Base-by-base conservation (phyloP, 2,888 invertebrate genomes). In the Caenorhabditis angaria region DNA sequence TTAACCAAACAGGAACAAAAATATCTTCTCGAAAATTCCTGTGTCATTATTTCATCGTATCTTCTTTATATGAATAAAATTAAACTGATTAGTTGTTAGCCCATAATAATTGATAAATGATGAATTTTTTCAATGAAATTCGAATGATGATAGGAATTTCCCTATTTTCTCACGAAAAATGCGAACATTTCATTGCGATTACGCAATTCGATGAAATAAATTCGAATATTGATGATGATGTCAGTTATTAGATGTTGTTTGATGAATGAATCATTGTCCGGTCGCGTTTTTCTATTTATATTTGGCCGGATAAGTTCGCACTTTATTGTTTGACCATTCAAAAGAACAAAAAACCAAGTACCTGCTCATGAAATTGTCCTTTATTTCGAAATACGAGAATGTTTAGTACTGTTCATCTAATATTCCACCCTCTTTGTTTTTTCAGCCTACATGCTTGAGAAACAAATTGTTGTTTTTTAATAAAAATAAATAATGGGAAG, bases 221-320 rank as follows among this genome's bases (percentile, higher is more conserved):
- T 41, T 41, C 41, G 32, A 41, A 12, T n/a, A n/a, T 41, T 41
- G 18, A 14, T 41, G 41, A 41, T 41, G 41, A 41, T 41, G 41
- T 41, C 41, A 41, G 41, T 41, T 41, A 41, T 12, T 12, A 41
- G 41, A 41, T 41, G 18, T 41, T 41, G 41, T 41, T 41, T 41
- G 41, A 41, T 41, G 41, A 41, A 41, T 41, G 41, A 41, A 41
- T 41, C 41, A 41, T 41, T 41, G 41, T 41, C 41, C 41, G 41
- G 41, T 41, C 41, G 18, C 14, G 14, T 14, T 18, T 12, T 41
- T 41, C 41, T 41, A 41, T 41, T 41, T 41, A 18, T 41, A 14
- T 41, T 41, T 41, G 41, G 6, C 41, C 41, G 41, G 41, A 41
- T 41, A 41, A 41, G 41, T 41, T 41, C 41, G 41, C 41, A 41